Evolutionary conservation across 1,140 invertebrate species (phyloP), one percentile per base, ranked within the genome.

Genomic region (Halictus rubicundus): DNA sequence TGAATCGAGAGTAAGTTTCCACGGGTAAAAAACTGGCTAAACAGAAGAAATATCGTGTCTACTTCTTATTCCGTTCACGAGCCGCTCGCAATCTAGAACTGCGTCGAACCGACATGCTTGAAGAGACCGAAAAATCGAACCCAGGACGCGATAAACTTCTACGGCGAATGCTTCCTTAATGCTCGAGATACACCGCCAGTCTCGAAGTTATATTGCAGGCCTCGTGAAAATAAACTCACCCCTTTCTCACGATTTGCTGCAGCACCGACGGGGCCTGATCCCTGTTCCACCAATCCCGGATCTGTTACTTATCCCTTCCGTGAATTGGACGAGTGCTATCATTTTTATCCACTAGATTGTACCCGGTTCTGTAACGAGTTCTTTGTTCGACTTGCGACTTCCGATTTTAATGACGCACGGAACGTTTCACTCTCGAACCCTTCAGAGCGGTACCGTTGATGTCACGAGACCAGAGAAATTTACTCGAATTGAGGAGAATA

Each of bases 161-260:
- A 70, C 72, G 84, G 23, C 59, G 84, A 85, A 89, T 83, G 87
- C 78, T 88, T 85, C 82, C 84, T 88, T 88, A 89, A 89, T 88
- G 82, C 83, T 74, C 73, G 81, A 82, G 74, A 80, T 87, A 86
- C 80, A 88, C 68, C 78, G 64, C 23, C 54, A 57, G 78, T n/a
- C 65, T 87, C 72, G 57, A 80, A 90, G 85, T 86, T 88, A 88
- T 87, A 84, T 77, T 72, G 78, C 23, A n/a, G 57, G 25, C 46
- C 68, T 65, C 19, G 61, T 23, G 72, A 78, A 74, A 88, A 83
- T 85, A 85, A 83, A 88, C 78, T 80, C 74, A 46, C 57, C 70
- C 70, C 79, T 85, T 83, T 88, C 73, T 49, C 80, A 59, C 63
- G 78, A 82, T 14, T 80, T 61, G 70, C 64, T 65, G 75, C 81